Conservation (phyloP, 2,888 invertebrate genomes). For the Scaeva pyrastri region DNA sequence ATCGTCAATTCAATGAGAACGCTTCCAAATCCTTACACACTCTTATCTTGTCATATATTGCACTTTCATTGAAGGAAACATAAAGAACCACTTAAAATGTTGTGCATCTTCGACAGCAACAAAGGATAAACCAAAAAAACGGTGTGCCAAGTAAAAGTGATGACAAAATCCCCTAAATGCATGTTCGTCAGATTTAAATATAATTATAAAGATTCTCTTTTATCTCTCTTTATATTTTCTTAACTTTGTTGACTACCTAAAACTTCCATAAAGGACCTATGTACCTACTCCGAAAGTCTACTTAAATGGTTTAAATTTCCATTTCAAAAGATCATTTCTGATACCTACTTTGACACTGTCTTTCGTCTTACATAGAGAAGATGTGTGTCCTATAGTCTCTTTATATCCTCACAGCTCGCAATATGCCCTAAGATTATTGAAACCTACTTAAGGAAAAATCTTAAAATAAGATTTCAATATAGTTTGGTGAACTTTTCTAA, state of each 20-base stretch:
- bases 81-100: no score
- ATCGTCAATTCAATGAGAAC: background rate
- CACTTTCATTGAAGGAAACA: background rate
- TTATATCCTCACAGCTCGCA: background rate
- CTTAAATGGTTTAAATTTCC: conserved; percentile 49
- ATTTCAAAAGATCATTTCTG: conserved; percentile 43
- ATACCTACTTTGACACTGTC: conserved; percentile 30
- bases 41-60: background rate
- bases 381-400: background rate
- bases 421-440: background rate
- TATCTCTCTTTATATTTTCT: background rate
- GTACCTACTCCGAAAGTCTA: background rate
- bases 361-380: background rate
- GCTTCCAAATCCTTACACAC: background rate
- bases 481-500: conserved; percentile 59
- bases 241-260: conserved; percentile 2
- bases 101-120: background rate
- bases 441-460: conserved; percentile 19
- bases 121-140: background rate
- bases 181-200: background rate
- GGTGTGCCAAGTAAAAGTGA: background rate
- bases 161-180: background rate
- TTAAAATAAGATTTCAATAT: conserved; percentile 64
- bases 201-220: no score
- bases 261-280: background rate